Evolutionary conservation across 2,797 vertebrate species (phyloP).

Genomic region (Sylvilagus floridanus): DNA sequence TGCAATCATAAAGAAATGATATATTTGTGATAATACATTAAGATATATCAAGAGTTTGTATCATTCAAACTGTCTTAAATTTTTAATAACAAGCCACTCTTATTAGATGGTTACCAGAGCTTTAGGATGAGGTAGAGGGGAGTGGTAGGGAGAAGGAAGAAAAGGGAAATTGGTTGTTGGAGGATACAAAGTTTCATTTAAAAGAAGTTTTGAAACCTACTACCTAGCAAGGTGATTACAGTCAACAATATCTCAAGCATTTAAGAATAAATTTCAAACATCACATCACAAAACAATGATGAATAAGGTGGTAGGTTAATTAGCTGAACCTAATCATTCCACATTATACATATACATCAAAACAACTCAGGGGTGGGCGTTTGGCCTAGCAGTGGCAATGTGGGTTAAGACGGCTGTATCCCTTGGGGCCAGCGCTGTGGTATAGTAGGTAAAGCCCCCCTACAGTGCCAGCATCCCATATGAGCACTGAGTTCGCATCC

Average conservation of each 20-base stretch:
- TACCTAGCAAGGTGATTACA: background rate
- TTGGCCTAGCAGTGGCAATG: no score
- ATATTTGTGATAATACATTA: background rate
- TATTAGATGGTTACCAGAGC: background rate
- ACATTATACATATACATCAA: background rate
- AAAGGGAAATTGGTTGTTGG: background rate
- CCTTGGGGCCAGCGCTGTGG: no score
- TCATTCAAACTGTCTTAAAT: conserved; percentile 38
- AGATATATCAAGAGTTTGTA: background rate
- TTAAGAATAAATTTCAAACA: background rate
- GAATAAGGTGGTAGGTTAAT: background rate
- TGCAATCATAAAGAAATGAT: conserved; percentile 22
- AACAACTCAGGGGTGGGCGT: background rate
- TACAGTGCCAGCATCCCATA: no score
- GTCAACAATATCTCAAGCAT: background rate
- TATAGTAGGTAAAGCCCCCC: no score
- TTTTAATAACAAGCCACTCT: background rate
- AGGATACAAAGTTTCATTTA: background rate
- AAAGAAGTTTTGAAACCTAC: background rate
- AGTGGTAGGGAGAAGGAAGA: no score
- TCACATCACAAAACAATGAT: background rate
- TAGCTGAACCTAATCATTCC: background rate
- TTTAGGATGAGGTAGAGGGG: fast-evolving
- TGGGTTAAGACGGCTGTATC: no score
- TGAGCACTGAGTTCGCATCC: no score